These are phyloP conservation scores for Brachynemurus nebulosus DNA, from an alignment of 2,888 invertebrate genomes.

Conservation along the genomic window DNA sequence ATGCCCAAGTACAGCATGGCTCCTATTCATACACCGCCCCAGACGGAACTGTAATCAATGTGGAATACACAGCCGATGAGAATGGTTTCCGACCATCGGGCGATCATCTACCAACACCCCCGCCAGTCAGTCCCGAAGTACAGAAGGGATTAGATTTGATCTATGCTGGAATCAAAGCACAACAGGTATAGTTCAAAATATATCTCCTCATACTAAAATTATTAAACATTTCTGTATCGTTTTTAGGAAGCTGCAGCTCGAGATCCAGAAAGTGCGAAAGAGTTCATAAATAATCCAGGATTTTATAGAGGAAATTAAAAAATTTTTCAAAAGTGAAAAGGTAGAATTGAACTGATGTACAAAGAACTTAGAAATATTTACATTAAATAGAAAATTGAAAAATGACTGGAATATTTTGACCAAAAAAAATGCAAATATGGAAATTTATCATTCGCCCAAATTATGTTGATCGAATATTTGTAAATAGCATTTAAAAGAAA, in stretches of 20 bases:
- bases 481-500: too few species aligned
- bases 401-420: too few species aligned
- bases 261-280: constrained; percentile 3
- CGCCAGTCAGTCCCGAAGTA: constrained; percentile 70
- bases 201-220: too few species aligned
- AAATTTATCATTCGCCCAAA: too few species aligned
- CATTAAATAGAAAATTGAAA: too few species aligned
- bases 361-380: too few species aligned
- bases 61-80: constrained; percentile 70
- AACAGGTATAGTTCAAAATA: too few species aligned
- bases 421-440: too few species aligned
- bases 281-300: constrained; percentile 3
- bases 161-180: constrained; percentile 64
- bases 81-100: constrained; percentile 68
- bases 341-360: too few species aligned
- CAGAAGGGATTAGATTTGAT: constrained; percentile 79
- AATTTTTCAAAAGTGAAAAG: background rate
- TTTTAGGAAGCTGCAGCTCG: constrained; percentile 5
- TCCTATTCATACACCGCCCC: constrained; percentile 69
- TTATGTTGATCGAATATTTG: too few species aligned
- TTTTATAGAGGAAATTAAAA: constrained; percentile 1
- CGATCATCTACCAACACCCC: constrained; percentile 72
- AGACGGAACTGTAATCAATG: constrained; percentile 58
- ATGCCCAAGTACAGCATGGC: constrained; percentile 62
- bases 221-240: too few species aligned